phyloP scores from a whole-genome alignment of 2,113 vertebrate species.

The Gallinago undulata region DNA sequence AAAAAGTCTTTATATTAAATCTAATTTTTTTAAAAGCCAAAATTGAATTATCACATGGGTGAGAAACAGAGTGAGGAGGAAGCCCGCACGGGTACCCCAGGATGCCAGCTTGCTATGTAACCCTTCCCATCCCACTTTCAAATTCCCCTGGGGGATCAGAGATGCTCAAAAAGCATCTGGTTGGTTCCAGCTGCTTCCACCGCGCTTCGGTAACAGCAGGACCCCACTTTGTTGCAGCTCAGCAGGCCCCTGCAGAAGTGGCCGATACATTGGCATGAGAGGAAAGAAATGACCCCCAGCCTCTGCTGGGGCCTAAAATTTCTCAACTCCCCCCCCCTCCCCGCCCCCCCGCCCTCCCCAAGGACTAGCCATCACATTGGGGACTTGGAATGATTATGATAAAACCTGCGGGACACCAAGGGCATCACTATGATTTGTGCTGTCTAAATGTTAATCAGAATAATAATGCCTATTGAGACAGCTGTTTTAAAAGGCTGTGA shows the following conservation, averaged over 20 bases:
- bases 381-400: constrained; percentile 34
- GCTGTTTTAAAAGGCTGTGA: constrained; percentile 70
- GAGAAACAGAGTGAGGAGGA: background rate
- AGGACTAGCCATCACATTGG: background rate
- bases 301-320: background rate
- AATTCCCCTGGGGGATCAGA: background rate
- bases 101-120: background rate
- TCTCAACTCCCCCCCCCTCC: accelerated
- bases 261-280: background rate
- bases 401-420: constrained; percentile 50
- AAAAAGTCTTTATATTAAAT: background rate
- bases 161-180: background rate
- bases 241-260: background rate
- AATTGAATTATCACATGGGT: background rate
- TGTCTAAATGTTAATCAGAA: constrained; percentile 74
- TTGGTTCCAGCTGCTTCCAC: background rate
- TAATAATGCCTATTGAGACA: constrained; percentile 73
- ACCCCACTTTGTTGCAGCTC: background rate
- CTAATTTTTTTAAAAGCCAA: background rate
- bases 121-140: background rate
- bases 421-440: constrained; percentile 64
- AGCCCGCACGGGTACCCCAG: background rate
- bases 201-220: background rate
- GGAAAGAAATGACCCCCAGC: background rate
- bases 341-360: accelerated